phyloP scores from a whole-genome alignment of 2,797 vertebrate species.

The Pipistrellus nathusii region DNA sequence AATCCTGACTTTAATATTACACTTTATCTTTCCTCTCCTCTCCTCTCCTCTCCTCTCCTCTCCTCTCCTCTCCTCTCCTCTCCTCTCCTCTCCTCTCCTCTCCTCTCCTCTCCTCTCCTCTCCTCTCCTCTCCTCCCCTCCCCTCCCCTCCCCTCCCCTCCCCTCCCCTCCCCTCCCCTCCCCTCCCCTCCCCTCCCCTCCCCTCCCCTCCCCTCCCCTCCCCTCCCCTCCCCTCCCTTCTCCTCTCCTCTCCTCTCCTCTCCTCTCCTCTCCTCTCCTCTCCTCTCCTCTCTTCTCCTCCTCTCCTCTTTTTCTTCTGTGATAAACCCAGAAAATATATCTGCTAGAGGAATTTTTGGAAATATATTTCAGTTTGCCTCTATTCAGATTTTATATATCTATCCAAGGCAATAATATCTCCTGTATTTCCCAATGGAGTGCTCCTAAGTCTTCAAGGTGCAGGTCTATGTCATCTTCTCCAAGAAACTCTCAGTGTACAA shows the following conservation, averaged over 20 bases:
- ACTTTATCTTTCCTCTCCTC: not conserved
- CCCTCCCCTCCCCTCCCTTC: rapidly evolving
- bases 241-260: too few relatives aligned
- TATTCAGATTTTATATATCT: not conserved
- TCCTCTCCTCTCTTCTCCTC: not conserved
- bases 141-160: too few relatives aligned
- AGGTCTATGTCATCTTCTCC: not conserved
- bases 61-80: too few relatives aligned
- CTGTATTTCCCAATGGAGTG: not conserved
- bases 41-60: too few relatives aligned
- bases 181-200: not conserved
- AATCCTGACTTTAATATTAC: slow-evolving; percentile 56
- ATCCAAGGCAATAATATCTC: not conserved
- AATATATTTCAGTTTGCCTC: not conserved
- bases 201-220: too few relatives aligned
- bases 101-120: not conserved
- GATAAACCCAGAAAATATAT: not conserved
- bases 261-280: too few relatives aligned
- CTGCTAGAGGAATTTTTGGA: not conserved
- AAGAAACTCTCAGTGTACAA: not conserved
- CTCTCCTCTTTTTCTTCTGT: not conserved
- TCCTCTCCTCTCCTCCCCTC: too few relatives aligned
- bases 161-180: rapidly evolving
- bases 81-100: too few relatives aligned
- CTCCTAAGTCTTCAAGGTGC: not conserved